Conservation (phyloP, 2,113 vertebrate genomes). For the Eubucco bourcierii region DNA sequence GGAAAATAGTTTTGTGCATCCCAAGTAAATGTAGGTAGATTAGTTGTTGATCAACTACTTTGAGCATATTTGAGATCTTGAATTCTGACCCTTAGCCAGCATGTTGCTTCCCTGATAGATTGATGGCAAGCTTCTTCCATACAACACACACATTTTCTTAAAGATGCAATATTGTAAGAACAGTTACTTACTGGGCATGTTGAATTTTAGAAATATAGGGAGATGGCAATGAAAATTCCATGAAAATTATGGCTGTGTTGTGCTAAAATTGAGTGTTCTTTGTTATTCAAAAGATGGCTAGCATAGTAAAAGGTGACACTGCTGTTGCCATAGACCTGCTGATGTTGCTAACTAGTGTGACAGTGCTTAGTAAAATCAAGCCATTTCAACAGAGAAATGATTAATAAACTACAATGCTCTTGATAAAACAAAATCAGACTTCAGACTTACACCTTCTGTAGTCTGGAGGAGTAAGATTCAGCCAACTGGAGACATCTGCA, state of each 20-base stretch:
- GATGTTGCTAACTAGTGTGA: not conserved
- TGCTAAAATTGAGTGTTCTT: not conserved
- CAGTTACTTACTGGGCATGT: not conserved
- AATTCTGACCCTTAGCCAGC: not conserved
- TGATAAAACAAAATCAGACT: not conserved
- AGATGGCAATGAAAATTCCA: not conserved
- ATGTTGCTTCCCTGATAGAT: not conserved
- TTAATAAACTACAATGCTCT: not conserved
- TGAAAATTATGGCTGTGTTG: not conserved
- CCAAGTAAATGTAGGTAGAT: not conserved
- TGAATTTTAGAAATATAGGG: not conserved
- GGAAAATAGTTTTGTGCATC: not conserved
- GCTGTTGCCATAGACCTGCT: not conserved
- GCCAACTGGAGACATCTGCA: fast-evolving
- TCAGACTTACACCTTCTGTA: not conserved
- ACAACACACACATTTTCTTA: not conserved
- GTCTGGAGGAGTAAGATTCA: not conserved
- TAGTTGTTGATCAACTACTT: not conserved
- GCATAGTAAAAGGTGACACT: not conserved
- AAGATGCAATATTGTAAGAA: not conserved
- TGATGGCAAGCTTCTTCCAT: not conserved
- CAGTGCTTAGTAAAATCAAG: not conserved
- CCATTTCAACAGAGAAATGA: not conserved
- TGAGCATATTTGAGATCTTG: not conserved
- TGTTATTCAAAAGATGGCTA: not conserved